Base-by-base conservation (phyloP, 2,888 invertebrate species). In the Deilephila elpenor region DNA sequence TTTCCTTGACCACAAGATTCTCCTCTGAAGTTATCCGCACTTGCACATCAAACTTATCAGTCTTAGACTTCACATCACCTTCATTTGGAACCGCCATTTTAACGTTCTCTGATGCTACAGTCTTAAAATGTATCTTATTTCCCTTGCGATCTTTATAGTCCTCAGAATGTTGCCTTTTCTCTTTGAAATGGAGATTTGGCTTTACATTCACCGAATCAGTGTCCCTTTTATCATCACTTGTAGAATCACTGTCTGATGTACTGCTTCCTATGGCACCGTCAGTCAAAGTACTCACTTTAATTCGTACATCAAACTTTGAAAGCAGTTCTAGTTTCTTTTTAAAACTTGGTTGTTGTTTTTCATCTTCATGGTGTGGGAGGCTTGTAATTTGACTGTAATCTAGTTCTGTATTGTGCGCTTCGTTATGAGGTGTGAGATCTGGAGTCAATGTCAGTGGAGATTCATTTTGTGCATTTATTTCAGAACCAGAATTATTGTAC, bases 281-380 rank as follows among this genome's bases (percentile, higher is more conserved):
- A 81, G 93, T 93, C 5, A 93, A 79, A 71, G 95, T 94, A 34
- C 91, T 84, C 0, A 95, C 94, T 89, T 95, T 95, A 53, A 95
- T 95, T 81, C 91, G 91, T 0, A 95, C 95, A 84, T 95, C 95
- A 85, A 95, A 95, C 79, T 95, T 95, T 2, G 95, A 95, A 56
- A 95, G 80, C 32, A 95, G 83, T 81, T 95, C 95, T 72, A 95
- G 82, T 83, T 92, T 94, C 3, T 94, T 94, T 85, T 92, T 92
- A 75, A 89, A 95, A 81, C 87, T 90, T 73, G 89, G 85, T 56
- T 84, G 80, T 73, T 83, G 82, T n/a, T 61, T 71, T 44, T 80
- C 83, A 20, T 80, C 71, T 56, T 86, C 81, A 60, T 84, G 82
- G 78, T 88, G 84, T 3, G 84, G 81, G 62, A 84, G 75, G 75